Evolutionary conservation across 1,140 invertebrate species (phyloP), one percentile per base, ranked within the genome.

Genomic region (Leptinotarsa texana): DNA sequence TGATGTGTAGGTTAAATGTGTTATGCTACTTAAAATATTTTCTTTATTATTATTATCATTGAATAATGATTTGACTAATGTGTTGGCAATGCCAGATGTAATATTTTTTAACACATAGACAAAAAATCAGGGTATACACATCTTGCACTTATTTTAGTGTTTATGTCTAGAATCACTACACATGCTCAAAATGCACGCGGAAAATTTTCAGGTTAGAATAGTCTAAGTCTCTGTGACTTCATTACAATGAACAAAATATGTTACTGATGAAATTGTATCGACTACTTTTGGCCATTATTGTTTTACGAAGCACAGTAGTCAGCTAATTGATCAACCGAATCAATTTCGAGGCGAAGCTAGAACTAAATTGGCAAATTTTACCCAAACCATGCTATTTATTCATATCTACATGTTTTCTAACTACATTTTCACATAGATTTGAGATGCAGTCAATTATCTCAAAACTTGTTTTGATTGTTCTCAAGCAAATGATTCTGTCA

Each of bases 221-320:
- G 71, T 47, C 51, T 51, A 69, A 77, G 83, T 84, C 83, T 84
- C 83, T 83, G 83, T 84, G 83, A 84, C 83, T 84, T 82, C 70
- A 84, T 83, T 83, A 83, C 83, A 84, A 22, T 67, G 24, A 57
- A 42, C 27, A 24, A 67, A 17, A 67, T 24, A 24, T 27, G 22
- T 33, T 67, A 24, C n/a, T 67, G 17, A 67, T 57, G n/a, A 63
- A n/a, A 69, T 62, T n/a, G 61, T 71, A 33, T 33, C 27, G 27
- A 33, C 27, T 33, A 33, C 27, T 33, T 33, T 33, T 27, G 18
- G 24, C 21, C 49, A 69, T 67, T 70, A 62, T 21, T 74, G 68
- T 42, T 18, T 61, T 69, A 75, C 61, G 51, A 77, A 77, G 72
- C 69, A 63, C 67, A 77, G 75, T 71, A 63, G 15, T 67, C 33